Base-by-base conservation (phyloP, 1,140 invertebrate species). In the Platyscapa corneri region DNA sequence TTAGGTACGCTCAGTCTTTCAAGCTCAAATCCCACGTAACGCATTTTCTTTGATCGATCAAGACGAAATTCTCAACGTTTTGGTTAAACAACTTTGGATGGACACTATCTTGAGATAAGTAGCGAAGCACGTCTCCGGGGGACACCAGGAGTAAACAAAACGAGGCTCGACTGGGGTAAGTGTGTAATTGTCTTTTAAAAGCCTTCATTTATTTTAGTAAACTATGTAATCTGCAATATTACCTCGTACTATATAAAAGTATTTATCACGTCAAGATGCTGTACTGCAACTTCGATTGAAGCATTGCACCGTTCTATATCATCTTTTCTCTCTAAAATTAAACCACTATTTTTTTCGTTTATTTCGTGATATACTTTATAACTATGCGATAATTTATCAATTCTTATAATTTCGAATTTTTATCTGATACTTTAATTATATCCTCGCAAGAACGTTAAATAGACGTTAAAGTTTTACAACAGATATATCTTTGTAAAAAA, bases 91-190 rank as follows among this genome's bases (percentile, higher is more conserved):
- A 27, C 49, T 83, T 79, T 84, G 60, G 65, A 84, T 84, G 83
- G 76, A 72, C 46, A 34, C 76, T 79, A 67, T 79, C 42, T 65
- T 65, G 76, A 84, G 65, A 84, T 84, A 84, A 79, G 42, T 49
- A 30, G 60, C 56, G n/a, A 65, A 56, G 42, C 42, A 74, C 76
- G 56, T 79, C 64, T 79, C 75, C 10, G 46, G 65, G 83, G 53
- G 83, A 79, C 64, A 79, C 39, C 20, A 60, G 6, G 56, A 65
- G 34, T 37, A 49, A 46, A 78, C 56, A 20, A 46, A 67, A 37
- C 83, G 64, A 49, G 70, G 60, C 83, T 78, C 76, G 42, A 27
- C 75, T 20, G 53, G 53, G 76, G 83, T 78, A 72, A 84, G 76
- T 70, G 20, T 42, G 3, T 32, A 74, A 42, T 74, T 74, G 16